These are phyloP conservation scores for Procambarus virginalis DNA, from an alignment of 1,140 invertebrate genomes.

Conservation along the genomic window DNA sequence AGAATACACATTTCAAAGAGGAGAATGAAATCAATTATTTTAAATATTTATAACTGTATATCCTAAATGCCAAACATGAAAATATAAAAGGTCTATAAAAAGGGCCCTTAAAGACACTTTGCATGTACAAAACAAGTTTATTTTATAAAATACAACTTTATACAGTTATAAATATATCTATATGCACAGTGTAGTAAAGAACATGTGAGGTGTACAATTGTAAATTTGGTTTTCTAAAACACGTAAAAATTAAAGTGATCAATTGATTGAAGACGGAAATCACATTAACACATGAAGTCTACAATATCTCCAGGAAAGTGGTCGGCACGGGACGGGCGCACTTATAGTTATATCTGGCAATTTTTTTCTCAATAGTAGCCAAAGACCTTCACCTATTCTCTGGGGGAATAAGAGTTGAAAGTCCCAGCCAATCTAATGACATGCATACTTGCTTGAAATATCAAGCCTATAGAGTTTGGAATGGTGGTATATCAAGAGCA, in stretches of 20 bases:
- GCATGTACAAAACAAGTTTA: slow-evolving; percentile 66
- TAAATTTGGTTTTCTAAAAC: slow-evolving; percentile 55
- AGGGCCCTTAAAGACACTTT: background rate
- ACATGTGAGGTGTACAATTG: slow-evolving; percentile 63
- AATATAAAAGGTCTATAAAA: background rate
- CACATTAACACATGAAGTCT: slow-evolving; percentile 54
- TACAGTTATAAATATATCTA: slow-evolving; percentile 66
- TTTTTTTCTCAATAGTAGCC: slow-evolving; percentile 18
- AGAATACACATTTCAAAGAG: too few species aligned
- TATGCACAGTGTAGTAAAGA: slow-evolving; percentile 66
- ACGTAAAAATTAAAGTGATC: slow-evolving; percentile 58
- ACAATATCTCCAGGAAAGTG: slow-evolving; percentile 35
- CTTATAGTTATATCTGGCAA: slow-evolving; percentile 33
- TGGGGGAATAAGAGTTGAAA: slow-evolving; percentile 44
- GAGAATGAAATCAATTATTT: too few species aligned
- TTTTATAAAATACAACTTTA: slow-evolving; percentile 68
- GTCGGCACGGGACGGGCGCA: slow-evolving; percentile 24
- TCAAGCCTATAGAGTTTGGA: slow-evolving; percentile 55
- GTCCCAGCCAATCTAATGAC: slow-evolving; percentile 17
- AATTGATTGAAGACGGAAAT: slow-evolving; percentile 59
- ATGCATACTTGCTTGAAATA: slow-evolving; percentile 19
- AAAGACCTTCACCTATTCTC: slow-evolving; percentile 45
- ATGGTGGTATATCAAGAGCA: slow-evolving; percentile 52
- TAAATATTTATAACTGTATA: too few species aligned
- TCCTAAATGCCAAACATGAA: too few species aligned